phyloP scores from a whole-genome alignment of 2,113 vertebrate genomes.

The Urocynchramus pylzowi region DNA sequence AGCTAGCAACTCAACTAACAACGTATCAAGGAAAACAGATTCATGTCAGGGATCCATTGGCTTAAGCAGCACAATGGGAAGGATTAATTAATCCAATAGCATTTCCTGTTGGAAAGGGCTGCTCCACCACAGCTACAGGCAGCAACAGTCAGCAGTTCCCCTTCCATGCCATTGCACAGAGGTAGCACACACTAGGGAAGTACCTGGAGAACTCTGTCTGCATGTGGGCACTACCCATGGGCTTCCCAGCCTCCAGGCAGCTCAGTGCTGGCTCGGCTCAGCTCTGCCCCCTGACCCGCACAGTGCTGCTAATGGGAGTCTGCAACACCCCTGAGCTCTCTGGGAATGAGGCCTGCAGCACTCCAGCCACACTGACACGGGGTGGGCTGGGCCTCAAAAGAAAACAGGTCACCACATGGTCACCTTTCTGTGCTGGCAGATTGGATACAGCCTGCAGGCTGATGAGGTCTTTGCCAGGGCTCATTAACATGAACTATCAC shows the following conservation, averaged over 20 bases:
- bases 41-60: not conserved
- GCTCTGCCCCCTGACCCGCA: not conserved
- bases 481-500: not conserved
- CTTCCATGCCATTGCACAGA: not conserved
- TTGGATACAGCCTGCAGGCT: not conserved
- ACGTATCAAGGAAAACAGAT: not conserved
- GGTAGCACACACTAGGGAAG: not conserved
- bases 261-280: not conserved
- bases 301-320: not conserved
- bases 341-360: rapidly evolving
- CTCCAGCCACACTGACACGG: rapidly evolving
- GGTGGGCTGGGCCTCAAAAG: not conserved
- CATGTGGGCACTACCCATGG: not conserved
- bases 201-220: not conserved
- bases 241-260: not conserved
- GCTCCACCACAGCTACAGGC: not conserved
- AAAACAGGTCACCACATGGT: not conserved
- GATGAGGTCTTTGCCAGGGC: not conserved
- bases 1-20: not conserved
- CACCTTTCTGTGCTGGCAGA: not conserved
- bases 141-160: not conserved
- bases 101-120: not conserved
- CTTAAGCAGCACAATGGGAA: not conserved
- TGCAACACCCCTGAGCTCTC: not conserved
- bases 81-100: not conserved